Base-by-base conservation (phyloP, 2,113 vertebrate species). In the Polyodon spathula region DNA sequence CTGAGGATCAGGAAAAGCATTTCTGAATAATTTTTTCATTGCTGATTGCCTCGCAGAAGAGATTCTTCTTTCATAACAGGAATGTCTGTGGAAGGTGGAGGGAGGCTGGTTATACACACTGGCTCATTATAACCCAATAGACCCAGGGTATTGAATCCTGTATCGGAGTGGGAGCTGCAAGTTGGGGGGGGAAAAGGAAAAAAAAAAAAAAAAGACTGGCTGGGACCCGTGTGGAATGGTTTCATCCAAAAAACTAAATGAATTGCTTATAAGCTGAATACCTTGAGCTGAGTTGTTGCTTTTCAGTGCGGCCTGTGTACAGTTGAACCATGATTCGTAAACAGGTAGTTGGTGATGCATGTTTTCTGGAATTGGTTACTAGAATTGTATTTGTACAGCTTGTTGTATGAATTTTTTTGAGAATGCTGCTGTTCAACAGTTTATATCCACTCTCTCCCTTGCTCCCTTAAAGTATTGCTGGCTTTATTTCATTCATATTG, bases 11-110 rank as follows among this genome's bases (percentile, higher is more conserved):
- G 76, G 76, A 84, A 84, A 84, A 82, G 81, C 70, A 53, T 75
- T 87, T 48, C 87, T 84, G 79, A 85, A 84, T 83, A 85, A 84
- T 87, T 88, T n/a, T n/a, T 82, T 86, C 76, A 72, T 78, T 77
- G 75, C 78, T 62, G 69, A 77, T 80, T 76, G 75, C 83, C 82
- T 81, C 75, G 61, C 72, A 83, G 84, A 83, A 84, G 77, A 70
- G 76, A 72, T 82, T 61, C 54, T 68, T 81, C 81, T 90, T 87
- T 87, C 75, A 82, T 79, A 86, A 78, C 73, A 84, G 73, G 78
- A 79, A 84, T 83, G 83, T 84, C 73, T 82, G 79, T 77, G 71
- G 74, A 73, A 82, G 77, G 82, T 80, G 77, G 80, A 75, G 63
- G 69, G 73, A 78, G 71, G 68, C 72, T 72, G 68, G 16, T 12